Conservation (phyloP, 37 sponge, comb jelly and placozoan species). For the Dysidea cf. avara region DNA sequence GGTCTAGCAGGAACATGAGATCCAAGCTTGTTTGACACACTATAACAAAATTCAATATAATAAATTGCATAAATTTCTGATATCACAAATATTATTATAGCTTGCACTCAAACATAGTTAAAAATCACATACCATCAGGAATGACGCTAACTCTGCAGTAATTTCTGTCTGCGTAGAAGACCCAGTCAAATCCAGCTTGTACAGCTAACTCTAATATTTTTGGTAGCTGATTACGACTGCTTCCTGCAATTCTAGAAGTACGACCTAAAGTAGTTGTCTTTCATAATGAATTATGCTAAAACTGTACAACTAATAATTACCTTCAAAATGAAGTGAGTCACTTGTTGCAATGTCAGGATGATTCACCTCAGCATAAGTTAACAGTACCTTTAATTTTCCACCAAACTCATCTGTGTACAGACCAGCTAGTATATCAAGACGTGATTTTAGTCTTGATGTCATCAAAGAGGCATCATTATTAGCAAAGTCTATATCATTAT, state of each 20-base stretch:
- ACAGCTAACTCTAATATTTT: constrained; percentile 24
- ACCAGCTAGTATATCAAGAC: constrained; percentile 41
- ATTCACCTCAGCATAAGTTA: constrained; percentile 14
- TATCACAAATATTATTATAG: no score
- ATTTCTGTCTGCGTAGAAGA: constrained; percentile 23
- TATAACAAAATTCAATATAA: no score
- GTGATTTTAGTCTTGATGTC: constrained; percentile 53
- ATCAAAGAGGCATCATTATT: constrained; percentile 52
- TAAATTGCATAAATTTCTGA: no score
- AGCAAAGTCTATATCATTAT: constrained; percentile 30
- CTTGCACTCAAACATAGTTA: no score
- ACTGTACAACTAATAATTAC: no score
- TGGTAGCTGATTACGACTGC: no score
- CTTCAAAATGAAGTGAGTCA: constrained; percentile 79
- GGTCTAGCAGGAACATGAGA: constrained; percentile 78
- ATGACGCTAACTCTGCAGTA: constrained; percentile 68
- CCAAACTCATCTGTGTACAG: constrained; percentile 2
- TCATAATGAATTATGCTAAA: no score
- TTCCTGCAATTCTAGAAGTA: no score
- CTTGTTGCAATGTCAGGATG: constrained; percentile 8
- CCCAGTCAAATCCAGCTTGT: constrained; percentile 82
- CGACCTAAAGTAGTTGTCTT: no score
- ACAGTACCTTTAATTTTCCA: constrained; percentile 23
- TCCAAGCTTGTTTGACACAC: constrained; percentile 69
- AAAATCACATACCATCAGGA: constrained; percentile 72